phyloP scores from a whole-genome alignment of 2,113 vertebrate species.

The Nyctibius bracteatus region DNA sequence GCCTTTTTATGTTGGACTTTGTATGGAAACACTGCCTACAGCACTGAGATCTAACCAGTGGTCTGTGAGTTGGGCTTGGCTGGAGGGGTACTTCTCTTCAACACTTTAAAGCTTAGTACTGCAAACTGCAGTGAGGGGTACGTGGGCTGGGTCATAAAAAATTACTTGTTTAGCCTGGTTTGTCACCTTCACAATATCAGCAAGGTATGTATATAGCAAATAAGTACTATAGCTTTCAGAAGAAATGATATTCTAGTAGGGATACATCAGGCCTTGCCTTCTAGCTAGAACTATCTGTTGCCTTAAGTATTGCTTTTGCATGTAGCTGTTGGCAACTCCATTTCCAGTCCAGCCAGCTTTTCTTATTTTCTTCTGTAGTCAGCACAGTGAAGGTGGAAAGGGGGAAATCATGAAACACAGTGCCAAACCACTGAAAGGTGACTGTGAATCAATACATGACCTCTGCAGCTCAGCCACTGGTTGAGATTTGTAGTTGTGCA shows the following conservation, averaged over 20 bases:
- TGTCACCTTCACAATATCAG: not conserved
- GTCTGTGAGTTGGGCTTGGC: not conserved
- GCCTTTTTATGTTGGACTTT: not conserved
- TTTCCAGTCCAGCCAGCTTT: not conserved
- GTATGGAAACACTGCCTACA: not conserved
- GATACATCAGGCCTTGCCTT: not conserved
- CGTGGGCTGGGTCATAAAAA: not conserved
- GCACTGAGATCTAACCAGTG: not conserved
- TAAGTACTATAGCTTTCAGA: not conserved
- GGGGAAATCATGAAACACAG: not conserved
- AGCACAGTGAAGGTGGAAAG: not conserved
- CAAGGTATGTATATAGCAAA: not conserved
- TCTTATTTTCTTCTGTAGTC: conserved; percentile 2
- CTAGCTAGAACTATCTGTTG: not conserved
- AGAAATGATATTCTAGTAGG: not conserved
- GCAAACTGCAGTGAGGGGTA: not conserved
- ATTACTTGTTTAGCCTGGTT: not conserved
- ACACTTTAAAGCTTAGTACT: not conserved
- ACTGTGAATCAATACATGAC: not conserved
- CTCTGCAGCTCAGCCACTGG: not conserved
- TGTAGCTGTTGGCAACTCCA: not conserved
- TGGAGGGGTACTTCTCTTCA: not conserved
- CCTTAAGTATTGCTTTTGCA: not conserved
- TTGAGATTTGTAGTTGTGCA: not conserved
- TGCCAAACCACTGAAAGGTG: not conserved